Conservation (phyloP, 2,113 vertebrate species). For the Astur gentilis region DNA sequence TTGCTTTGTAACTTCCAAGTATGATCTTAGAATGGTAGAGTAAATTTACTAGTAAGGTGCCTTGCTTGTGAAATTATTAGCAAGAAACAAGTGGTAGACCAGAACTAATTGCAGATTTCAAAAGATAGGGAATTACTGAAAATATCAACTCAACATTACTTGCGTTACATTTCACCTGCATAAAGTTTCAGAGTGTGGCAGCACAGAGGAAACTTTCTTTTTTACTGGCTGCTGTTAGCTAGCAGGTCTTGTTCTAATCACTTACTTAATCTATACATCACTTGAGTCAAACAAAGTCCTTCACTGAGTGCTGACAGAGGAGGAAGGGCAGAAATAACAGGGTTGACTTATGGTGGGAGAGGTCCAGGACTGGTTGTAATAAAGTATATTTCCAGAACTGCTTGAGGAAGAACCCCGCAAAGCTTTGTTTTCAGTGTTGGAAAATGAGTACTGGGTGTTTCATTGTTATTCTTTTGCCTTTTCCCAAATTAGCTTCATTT, state of each 20-base stretch:
- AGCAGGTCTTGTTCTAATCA: not conserved
- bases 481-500: not conserved
- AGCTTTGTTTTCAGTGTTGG: not conserved
- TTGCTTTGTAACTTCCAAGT: not conserved
- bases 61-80: not conserved
- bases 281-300: not conserved
- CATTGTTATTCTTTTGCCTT: not conserved
- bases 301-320: not conserved
- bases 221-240: not conserved
- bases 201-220: not conserved
- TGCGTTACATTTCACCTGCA: accelerated
- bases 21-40: not conserved
- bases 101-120: not conserved
- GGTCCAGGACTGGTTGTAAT: not conserved
- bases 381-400: not conserved
- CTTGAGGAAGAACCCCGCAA: not conserved
- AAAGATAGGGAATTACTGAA: not conserved
- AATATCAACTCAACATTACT: accelerated
- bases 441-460: not conserved
- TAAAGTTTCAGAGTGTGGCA: too few relatives aligned
- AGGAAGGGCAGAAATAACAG: not conserved
- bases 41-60: not conserved
- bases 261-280: too few relatives aligned
- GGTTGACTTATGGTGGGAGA: too few relatives aligned
- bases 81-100: not conserved